Evolutionary conservation across 2,888 invertebrate genomes (phyloP), one percentile per base, ranked within the genome.

Genomic region (Sycophila texana): DNA sequence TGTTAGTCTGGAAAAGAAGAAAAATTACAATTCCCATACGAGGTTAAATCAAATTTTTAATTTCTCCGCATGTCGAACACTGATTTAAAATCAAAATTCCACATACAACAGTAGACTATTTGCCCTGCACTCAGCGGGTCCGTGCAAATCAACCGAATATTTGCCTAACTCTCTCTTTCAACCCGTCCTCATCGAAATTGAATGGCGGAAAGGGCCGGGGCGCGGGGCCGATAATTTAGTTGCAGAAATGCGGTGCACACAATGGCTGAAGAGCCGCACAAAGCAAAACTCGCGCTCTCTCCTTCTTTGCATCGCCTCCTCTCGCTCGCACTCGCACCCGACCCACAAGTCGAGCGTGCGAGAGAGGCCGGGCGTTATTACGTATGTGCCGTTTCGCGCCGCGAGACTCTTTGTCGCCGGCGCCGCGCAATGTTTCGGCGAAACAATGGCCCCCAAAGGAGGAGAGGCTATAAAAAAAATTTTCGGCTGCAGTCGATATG

Each of bases 201-300:
- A 78, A 73, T 68, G 30, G 73, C 53, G 4, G 61, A 53, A 73
- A 22, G 57, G 10, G n/a, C 4, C 39, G 12, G n/a, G 18, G 49
- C 22, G 57, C 73, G 70, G 68, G 79, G 77, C 81, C 81, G 77
- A 80, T 82, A 83, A 83, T 83, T 82, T 80, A 82, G 82, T 82
- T 74, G 80, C 80, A 82, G 80, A 82, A 82, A 80, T 79, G 80
- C 75, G 63, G 70, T 57, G 55, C 53, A 61, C 65, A 80, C 82
- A 82, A 83, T 82, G 73, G 67, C 53, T 61, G 51, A 51, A 72
- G 57, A 49, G 63, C 57, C 63, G 22, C 53, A 70, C 75, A 72
- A 74, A 80, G 73, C 73, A n/a, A 39, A 39, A 18, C 71, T 39
- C 49, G 55, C 49, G 55, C 39, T 39, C 39, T 39, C 39, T 5